A percentile compares a stretch with the other conserved stretches of the same genome.
Evolutionary conservation across 2,797 vertebrate species (phyloP).

Genomic region (Podargus strigoides): DNA sequence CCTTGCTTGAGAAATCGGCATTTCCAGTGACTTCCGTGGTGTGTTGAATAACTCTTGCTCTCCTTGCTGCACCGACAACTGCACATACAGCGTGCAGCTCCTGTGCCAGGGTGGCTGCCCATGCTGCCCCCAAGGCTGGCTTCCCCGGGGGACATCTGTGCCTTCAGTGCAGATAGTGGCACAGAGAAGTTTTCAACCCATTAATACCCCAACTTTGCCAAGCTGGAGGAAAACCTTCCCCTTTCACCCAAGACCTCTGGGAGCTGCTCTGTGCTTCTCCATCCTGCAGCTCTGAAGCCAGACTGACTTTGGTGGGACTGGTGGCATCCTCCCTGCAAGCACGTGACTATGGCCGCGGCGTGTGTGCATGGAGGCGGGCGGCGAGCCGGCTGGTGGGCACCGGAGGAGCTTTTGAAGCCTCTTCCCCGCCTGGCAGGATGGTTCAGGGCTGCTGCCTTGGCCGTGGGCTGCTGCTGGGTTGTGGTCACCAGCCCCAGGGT

Average conservation of each 20-base stretch:
- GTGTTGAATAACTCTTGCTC: not conserved
- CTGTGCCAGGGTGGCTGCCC: not conserved
- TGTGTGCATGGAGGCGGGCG: not conserved
- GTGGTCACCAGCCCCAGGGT: not conserved
- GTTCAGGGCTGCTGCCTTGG: not conserved
- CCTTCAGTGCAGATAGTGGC: conserved; percentile 10
- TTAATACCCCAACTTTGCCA: not conserved
- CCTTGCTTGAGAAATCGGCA: not conserved
- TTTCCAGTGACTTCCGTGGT: not conserved
- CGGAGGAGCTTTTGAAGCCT: not conserved
- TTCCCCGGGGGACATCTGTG: not conserved
- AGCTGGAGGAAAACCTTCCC: not conserved
- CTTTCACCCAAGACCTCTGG: not conserved
- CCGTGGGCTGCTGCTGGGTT: not conserved
- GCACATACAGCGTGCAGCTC: rapidly evolving
- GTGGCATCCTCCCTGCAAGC: not conserved
- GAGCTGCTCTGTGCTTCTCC: not conserved
- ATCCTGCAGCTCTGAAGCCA: not conserved
- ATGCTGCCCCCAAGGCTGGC: not conserved
- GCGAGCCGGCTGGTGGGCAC: not conserved
- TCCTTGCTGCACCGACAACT: not conserved
- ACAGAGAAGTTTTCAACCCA: not conserved
- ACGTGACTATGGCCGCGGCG: rapidly evolving
- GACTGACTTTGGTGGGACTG: not conserved
- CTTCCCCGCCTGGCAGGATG: not conserved